phyloP scores from a whole-genome alignment of 1,140 invertebrate species.

The Lasaia peninsularis region DNA sequence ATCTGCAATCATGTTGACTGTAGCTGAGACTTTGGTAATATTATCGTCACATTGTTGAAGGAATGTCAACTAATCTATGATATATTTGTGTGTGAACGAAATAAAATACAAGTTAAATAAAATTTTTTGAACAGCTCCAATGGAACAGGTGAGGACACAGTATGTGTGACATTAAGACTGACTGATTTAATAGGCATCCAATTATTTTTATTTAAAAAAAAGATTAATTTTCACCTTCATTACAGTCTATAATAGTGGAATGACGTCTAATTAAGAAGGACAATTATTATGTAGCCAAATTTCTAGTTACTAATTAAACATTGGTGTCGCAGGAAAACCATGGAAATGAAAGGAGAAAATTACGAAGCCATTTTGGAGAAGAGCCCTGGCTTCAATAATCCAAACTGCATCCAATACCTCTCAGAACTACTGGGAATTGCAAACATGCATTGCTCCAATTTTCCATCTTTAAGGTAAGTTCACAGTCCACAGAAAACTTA shows the following conservation, averaged over 20 bases:
- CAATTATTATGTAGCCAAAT: conserved; percentile 23
- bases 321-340: conserved; percentile 83
- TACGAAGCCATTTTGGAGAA: conserved; percentile 92
- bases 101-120: conserved; percentile 71
- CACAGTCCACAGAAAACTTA: too few relatives aligned
- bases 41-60: conserved; percentile 68
- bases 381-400: conserved; percentile 93
- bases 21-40: conserved; percentile 68
- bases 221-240: conserved; percentile 37
- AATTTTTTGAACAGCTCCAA: conserved; percentile 75
- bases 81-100: conserved; percentile 72
- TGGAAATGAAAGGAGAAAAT: conserved; percentile 86
- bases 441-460: conserved; percentile 84
- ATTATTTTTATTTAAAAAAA: conserved; percentile 39
- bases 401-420: conserved; percentile 90
- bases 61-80: conserved; percentile 67
- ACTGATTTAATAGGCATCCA: conserved; percentile 51
- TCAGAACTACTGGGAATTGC: conserved; percentile 84
- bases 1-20: conserved; percentile 52
- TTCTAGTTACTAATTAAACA: conserved; percentile 24
- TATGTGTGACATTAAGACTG: conserved; percentile 66
- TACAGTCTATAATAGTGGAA: conserved; percentile 40
- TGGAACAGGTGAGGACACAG: conserved; percentile 74
- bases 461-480: conserved; percentile 84
- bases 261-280: conserved; percentile 43